These are phyloP conservation scores for Stenchaetothrips biformis DNA, from an alignment of 2,888 invertebrate species.

Conservation along the genomic window DNA sequence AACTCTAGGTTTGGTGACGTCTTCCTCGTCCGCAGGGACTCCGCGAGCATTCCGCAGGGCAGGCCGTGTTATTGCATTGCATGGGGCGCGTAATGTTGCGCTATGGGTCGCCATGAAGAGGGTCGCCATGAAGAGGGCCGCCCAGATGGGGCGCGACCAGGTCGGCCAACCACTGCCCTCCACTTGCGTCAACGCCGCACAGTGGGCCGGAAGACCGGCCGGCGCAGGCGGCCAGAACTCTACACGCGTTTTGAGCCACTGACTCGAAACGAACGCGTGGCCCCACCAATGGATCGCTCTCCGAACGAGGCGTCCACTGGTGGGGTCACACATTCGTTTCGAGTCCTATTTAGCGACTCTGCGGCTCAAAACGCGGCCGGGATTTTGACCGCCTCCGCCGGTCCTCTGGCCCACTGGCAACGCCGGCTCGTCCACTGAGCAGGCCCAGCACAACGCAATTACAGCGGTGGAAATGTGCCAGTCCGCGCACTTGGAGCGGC, in stretches of 20 bases:
- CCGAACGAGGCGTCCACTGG: too few relatives aligned
- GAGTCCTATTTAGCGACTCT: too few relatives aligned
- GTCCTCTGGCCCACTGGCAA: too few relatives aligned
- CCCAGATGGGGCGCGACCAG: neutral
- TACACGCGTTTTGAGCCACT: too few relatives aligned
- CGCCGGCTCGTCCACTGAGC: neutral
- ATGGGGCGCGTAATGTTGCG: neutral
- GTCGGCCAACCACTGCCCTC: neutral
- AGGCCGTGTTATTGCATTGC: neutral
- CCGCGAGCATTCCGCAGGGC: neutral
- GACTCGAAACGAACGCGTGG: too few relatives aligned
- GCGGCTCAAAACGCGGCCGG: too few relatives aligned
- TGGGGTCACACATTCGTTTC: too few relatives aligned
- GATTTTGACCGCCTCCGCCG: too few relatives aligned
- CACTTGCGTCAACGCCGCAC: neutral
- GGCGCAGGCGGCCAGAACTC: too few relatives aligned
- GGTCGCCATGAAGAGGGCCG: neutral
- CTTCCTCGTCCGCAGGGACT: neutral
- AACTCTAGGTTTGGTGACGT: too few relatives aligned
- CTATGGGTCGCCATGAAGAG: neutral
- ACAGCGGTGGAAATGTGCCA: constrained; percentile 5
- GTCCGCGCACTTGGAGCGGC: neutral
- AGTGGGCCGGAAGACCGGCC: too few relatives aligned
- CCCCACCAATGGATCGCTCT: too few relatives aligned
- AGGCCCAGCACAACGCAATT: neutral